Evolutionary conservation across 2,113 vertebrate genomes (phyloP), one percentile per base, ranked within the genome.

Genomic region (Brachionichthys hirsutus): DNA sequence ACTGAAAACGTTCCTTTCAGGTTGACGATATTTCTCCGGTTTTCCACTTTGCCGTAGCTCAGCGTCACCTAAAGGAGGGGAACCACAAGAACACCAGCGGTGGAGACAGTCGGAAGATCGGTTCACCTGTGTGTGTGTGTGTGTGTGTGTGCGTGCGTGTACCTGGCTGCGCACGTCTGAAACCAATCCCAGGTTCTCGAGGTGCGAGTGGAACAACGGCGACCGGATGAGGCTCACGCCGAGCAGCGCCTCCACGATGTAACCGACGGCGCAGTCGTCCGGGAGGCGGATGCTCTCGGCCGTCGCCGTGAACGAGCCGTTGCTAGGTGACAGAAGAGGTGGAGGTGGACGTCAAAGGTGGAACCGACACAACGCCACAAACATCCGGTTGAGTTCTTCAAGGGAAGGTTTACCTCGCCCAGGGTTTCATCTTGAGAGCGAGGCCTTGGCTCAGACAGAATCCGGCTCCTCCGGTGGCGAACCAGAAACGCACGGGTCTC

Each of bases 401-500:
- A 10, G 4, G 11, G 42, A n/a, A 3, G 14, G 2, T 38, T 86
- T 81, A 97, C 95, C 95, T 95, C 16, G 95, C 94, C 95, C 95
- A 98, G 0, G 95, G 95, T 48, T 92, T 93, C 95, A 98, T 98
- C 91, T 94, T 97, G 67, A 97, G 83, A 0, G 94, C 94, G 66
- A 98, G 89, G 4, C 94, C 94, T 0, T 85, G 91, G 73, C 95
- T 98, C 82, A 98, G 93, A 52, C 95, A 98, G 87, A 98, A 97
- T 3, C 95, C 95, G 0, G 95, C 95, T 54, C 95, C 95, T 0
- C 95, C 95, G 0, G 95, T 98, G 60, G 95, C 95, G 63, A 98
- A 98, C 95, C 95, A 98, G 90, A 98, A 98, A 57, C 90, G 90
- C 62, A 96, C 95, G 3, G 93, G 92, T 56, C 90, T 93, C 95